Conservation (phyloP, 2,113 vertebrate genomes). For the Ophthalmolycus amberensis region DNA sequence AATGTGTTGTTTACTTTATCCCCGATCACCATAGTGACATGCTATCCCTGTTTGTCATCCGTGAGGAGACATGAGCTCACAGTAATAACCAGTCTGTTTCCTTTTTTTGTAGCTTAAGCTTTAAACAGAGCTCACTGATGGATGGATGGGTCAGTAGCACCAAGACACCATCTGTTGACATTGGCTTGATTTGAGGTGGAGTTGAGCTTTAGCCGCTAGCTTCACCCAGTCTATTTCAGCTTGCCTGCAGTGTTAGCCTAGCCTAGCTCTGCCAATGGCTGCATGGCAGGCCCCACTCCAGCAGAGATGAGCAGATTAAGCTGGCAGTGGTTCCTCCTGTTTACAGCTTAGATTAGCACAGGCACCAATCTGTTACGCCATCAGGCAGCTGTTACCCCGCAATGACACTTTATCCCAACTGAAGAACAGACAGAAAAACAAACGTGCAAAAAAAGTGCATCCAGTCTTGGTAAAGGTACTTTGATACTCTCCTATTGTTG, state of each 20-base stretch:
- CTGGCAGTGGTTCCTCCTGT: constrained; percentile 75
- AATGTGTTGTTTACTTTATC: constrained; percentile 7
- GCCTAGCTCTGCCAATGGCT: constrained; percentile 3
- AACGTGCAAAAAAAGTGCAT: constrained; percentile 37
- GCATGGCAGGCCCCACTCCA: constrained; percentile 31
- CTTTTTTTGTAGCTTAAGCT: constrained; percentile 41
- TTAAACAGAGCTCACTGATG: constrained; percentile 41
- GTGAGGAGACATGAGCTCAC: background rate
- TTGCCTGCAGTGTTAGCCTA: constrained; percentile 10
- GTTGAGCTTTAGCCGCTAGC: constrained; percentile 15
- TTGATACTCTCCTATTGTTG: background rate
- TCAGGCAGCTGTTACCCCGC: constrained; percentile 72
- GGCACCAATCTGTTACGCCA: constrained; percentile 67
- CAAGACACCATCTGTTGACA: constrained; percentile 69
- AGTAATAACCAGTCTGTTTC: constrained; percentile 14
- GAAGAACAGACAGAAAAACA: constrained; percentile 6
- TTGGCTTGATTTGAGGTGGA: constrained; percentile 43
- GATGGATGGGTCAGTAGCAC: constrained; percentile 30
- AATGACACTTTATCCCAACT: constrained; percentile 54
- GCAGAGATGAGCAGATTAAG: constrained; percentile 82
- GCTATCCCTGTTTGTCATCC: background rate
- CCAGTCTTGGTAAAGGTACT: background rate
- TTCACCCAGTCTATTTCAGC: background rate
- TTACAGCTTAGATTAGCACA: constrained; percentile 81
- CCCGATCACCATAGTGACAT: constrained; percentile 9